A percentile compares a stretch with the other conserved stretches of the same genome.
Evolutionary conservation across 2,797 vertebrate genomes (phyloP).

Genomic region (Tangara arthus): DNA sequence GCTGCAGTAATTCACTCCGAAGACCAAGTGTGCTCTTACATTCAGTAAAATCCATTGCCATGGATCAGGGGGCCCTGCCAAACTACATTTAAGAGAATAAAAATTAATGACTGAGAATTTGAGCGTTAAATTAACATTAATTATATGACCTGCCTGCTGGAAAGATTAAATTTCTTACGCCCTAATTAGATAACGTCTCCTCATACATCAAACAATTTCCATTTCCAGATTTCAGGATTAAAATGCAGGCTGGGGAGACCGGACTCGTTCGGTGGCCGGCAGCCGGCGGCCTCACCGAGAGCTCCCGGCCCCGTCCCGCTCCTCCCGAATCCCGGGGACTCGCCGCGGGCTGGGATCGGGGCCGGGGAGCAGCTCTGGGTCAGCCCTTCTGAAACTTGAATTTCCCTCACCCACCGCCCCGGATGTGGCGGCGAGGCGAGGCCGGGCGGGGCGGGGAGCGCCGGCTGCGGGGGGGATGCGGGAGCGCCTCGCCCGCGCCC

Average conservation of each 20-base stretch:
- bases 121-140: conserved; percentile 99
- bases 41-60: conserved; percentile 83
- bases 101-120: conserved; percentile 98
- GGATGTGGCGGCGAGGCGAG: not conserved
- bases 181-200: conserved; percentile 97
- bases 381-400: not conserved
- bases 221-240: conserved; percentile 86
- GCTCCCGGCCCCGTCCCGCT: not conserved
- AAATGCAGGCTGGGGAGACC: conserved; percentile 67
- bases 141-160: conserved; percentile 98
- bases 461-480: not conserved
- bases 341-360: not conserved
- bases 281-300: not conserved
- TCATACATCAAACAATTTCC: conserved; percentile 94
- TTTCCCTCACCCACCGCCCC: not conserved
- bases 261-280: not conserved
- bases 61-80: conserved; percentile 86
- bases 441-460: not conserved
- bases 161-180: conserved; percentile 98
- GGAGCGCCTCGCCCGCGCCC: not conserved
- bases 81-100: conserved; percentile 97
- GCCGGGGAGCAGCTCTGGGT: not conserved
- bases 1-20: conserved; percentile 89
- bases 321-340: not conserved
- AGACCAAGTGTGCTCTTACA: conserved; percentile 83